Conservation (phyloP, 2,888 invertebrate genomes). For the Caenorhabditis sp. region DNA sequence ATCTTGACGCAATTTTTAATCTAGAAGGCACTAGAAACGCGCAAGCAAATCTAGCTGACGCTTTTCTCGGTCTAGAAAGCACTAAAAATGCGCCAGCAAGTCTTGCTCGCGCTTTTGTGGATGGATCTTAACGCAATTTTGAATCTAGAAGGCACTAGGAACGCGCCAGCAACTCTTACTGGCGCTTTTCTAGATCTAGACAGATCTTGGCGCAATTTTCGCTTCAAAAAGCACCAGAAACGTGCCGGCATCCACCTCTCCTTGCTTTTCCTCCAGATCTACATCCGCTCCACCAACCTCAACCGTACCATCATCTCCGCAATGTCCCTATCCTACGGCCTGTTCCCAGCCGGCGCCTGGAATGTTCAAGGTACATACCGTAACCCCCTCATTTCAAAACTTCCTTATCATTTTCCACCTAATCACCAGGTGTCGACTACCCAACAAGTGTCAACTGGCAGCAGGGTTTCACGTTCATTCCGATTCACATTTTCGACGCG, state of each 20-base stretch:
- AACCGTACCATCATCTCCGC: slow-evolving; percentile 89
- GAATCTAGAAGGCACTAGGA: neutral
- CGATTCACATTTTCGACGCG: slow-evolving; percentile 22
- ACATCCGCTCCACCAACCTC: slow-evolving; percentile 89
- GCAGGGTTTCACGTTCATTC: slow-evolving; percentile 84
- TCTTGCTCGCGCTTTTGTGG: too few species aligned
- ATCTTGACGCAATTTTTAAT: too few species aligned
- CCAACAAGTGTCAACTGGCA: slow-evolving; percentile 71
- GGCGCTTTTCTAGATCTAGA: neutral
- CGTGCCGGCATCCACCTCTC: too few species aligned
- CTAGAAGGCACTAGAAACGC: too few species aligned
- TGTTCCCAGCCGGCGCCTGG: slow-evolving; percentile 59
- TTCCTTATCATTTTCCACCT: neutral
- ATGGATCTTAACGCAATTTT: neutral
- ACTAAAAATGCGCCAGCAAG: too few species aligned
- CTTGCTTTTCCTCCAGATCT: slow-evolving; percentile 84
- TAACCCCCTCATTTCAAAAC: neutral
- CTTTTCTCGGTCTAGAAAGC: neutral
- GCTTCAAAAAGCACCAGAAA: neutral
- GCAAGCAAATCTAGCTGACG: too few species aligned
- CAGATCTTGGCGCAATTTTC: too few species aligned
- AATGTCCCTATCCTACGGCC: slow-evolving; percentile 71
- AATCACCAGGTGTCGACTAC: slow-evolving; percentile 39
- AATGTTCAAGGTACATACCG: slow-evolving; percentile 32
- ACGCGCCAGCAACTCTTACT: too few species aligned